Evolutionary conservation across 2,797 vertebrate species (phyloP).

Genomic region (Scarus forsteni): DNA sequence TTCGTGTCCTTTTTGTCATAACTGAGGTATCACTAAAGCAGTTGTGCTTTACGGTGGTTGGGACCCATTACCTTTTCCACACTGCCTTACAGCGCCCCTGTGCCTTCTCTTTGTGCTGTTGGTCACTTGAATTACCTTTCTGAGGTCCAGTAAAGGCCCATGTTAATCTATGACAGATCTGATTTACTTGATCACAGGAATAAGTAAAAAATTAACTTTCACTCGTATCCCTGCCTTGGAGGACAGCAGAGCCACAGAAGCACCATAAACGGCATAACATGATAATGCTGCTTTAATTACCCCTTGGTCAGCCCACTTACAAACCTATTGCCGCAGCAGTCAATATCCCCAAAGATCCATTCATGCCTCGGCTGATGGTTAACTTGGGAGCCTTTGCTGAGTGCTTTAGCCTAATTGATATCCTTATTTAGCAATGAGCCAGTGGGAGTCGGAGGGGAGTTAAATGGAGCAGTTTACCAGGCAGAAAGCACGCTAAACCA

Average conservation of each 20-base stretch:
- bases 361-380: constrained; percentile 87
- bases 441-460: constrained; percentile 85
- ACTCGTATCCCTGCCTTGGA: constrained; percentile 35
- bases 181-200: constrained; percentile 12
- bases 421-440: constrained; percentile 89
- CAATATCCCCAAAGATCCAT: constrained; percentile 90
- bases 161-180: neutral
- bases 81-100: no score
- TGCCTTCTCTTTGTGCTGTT: no score
- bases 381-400: constrained; percentile 88
- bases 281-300: constrained; percentile 89
- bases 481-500: constrained; percentile 77
- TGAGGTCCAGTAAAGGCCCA: no score
- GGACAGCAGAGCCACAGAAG: constrained; percentile 64
- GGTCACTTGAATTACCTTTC: no score
- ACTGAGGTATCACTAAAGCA: no score
- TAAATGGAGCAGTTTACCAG: constrained; percentile 89
- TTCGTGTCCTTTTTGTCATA: no score
- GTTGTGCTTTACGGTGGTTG: no score
- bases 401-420: constrained; percentile 90
- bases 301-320: constrained; percentile 89
- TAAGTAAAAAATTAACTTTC: constrained; percentile 10
- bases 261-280: constrained; percentile 84
- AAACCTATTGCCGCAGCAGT: constrained; percentile 88
- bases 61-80: no score